Conservation (phyloP, 2,888 invertebrate genomes). For the Plagiodera versicolora region DNA sequence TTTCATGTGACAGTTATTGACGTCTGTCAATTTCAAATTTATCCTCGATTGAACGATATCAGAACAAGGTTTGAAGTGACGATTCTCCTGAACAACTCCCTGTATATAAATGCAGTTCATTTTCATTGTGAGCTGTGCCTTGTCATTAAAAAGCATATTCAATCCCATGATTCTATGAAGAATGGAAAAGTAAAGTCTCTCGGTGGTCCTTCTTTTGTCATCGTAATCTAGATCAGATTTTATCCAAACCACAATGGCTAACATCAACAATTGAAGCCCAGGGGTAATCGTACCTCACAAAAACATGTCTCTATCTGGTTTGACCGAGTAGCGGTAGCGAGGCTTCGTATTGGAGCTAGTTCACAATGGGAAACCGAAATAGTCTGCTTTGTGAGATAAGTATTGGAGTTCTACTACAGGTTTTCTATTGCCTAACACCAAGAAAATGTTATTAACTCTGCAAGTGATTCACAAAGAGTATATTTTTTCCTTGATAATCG, state of each 20-base stretch:
- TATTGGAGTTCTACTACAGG: neutral
- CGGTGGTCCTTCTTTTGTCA: neutral
- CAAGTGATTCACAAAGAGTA: neutral
- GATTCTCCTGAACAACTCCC: no score
- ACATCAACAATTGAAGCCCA: constrained; percentile 52
- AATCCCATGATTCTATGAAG: neutral
- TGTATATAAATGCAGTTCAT: no score
- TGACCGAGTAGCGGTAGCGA: neutral
- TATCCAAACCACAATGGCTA: constrained; percentile 44
- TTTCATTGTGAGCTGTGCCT: no score
- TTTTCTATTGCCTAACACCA: neutral
- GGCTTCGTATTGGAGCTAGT: neutral
- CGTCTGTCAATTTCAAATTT: no score
- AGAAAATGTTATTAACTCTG: neutral
- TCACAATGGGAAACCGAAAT: neutral
- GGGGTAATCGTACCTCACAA: constrained; percentile 51
- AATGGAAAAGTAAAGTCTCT: neutral
- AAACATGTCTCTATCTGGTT: constrained; percentile 24
- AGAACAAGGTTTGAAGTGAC: no score
- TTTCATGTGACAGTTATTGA: no score
- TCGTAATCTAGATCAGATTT: constrained; percentile 12
- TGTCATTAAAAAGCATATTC: neutral
- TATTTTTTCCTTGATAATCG: neutral
- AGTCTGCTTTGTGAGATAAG: neutral
- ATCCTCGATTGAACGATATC: no score